Evolutionary conservation across 2,797 vertebrate species (phyloP).

Genomic region (Syndactyla subalaris): DNA sequence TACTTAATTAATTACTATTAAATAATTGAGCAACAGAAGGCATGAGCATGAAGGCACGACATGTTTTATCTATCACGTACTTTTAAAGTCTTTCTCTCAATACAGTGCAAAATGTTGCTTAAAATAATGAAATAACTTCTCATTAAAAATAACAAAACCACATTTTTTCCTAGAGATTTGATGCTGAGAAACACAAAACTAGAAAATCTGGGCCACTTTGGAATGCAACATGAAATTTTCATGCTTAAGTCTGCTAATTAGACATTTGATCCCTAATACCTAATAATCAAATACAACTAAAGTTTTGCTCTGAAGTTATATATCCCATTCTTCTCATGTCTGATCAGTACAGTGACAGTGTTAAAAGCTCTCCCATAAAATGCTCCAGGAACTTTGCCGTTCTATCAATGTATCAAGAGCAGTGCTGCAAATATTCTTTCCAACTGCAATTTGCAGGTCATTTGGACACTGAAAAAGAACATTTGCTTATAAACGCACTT

Average conservation of each 20-base stretch:
- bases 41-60: neutral
- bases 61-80: neutral
- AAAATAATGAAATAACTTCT: neutral
- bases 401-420: neutral
- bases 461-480: neutral
- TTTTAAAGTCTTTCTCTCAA: neutral
- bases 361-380: neutral
- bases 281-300: neutral
- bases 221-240: neutral
- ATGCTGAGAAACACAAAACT: neutral
- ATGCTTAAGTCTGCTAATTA: neutral
- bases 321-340: neutral
- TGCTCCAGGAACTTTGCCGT: neutral
- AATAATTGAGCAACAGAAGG: neutral
- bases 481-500: neutral
- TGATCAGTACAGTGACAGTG: neutral
- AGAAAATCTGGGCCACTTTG: neutral
- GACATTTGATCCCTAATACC: neutral
- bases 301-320: neutral
- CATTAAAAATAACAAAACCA: neutral
- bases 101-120: neutral
- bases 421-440: neutral
- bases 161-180: neutral
- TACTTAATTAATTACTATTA: neutral
- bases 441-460: neutral